Percentiles rank a stretch among this genome's conserved stretches.
Evolutionary conservation across 2,888 invertebrate species (phyloP).

Genomic region (Microctonus hyperodae): DNA sequence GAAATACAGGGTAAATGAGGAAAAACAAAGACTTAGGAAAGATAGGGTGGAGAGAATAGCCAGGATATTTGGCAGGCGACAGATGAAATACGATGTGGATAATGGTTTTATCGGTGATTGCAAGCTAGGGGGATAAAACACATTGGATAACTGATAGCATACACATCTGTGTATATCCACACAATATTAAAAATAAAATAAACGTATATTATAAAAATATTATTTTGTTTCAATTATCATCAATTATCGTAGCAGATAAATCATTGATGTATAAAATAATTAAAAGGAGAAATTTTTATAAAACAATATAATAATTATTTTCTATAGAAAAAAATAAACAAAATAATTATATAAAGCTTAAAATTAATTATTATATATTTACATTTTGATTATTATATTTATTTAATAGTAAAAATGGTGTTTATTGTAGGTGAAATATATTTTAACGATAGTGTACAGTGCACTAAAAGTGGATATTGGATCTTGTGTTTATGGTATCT

Average conservation of each 20-base stretch:
- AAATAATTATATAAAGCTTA: too few relatives aligned
- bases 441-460: not conserved
- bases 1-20: conserved; percentile 10
- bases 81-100: conserved; percentile 43
- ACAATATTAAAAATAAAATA: conserved; percentile 1
- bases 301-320: too few relatives aligned
- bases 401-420: too few relatives aligned
- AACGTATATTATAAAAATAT: not conserved
- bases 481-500: not conserved
- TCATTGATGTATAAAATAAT: too few relatives aligned
- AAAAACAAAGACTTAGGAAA: conserved; percentile 25
- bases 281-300: too few relatives aligned
- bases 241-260: too few relatives aligned
- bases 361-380: too few relatives aligned
- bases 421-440: not conserved
- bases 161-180: conserved; percentile 22
- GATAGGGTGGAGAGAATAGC: conserved; percentile 20
- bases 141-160: conserved; percentile 43
- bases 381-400: too few relatives aligned
- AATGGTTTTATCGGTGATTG: conserved; percentile 46
- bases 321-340: too few relatives aligned
- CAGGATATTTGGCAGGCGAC: conserved; percentile 26
- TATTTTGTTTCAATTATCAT: not conserved
- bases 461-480: not conserved
- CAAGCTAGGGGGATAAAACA: conserved; percentile 40